These are phyloP conservation scores for Caenorhabditis imperialis DNA, from an alignment of 2,888 invertebrate species.

Conservation along the genomic window DNA sequence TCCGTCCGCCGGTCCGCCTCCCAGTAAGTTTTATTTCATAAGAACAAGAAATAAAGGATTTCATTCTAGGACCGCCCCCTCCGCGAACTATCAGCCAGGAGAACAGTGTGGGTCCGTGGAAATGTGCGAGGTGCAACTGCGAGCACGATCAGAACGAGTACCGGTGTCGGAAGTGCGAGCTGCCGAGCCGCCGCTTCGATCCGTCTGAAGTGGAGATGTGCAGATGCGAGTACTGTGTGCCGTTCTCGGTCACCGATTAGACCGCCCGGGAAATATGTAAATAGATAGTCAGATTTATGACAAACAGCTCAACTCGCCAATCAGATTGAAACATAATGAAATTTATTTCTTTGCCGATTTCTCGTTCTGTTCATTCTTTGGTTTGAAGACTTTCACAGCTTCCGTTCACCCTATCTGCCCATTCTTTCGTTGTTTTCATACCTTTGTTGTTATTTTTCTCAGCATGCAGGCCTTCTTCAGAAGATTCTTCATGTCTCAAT, in stretches of 20 bases:
- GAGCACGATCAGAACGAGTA: slow-evolving; percentile 12
- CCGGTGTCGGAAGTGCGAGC: slow-evolving; percentile 38
- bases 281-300: no score
- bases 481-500: slow-evolving; percentile 22
- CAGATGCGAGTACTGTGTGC: slow-evolving; percentile 43
- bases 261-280: no score
- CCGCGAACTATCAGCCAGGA: slow-evolving; percentile 41
- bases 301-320: no score
- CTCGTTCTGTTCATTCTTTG: no score
- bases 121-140: slow-evolving; percentile 33
- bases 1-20: slow-evolving; percentile 34
- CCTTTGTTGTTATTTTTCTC: no score
- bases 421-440: no score
- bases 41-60: not conserved
- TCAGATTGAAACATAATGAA: no score
- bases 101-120: slow-evolving; percentile 30
- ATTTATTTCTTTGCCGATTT: slow-evolving; percentile 2
- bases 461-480: slow-evolving; percentile 30
- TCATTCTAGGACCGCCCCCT: slow-evolving; percentile 48
- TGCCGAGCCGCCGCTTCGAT: slow-evolving; percentile 53
- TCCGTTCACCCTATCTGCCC: no score
- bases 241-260: no score
- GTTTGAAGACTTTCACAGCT: no score
- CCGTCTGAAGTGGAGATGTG: slow-evolving; percentile 43
- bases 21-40: slow-evolving; percentile 33